phyloP scores from a whole-genome alignment of 1,140 invertebrate species.

The Trichoplusia ni region DNA sequence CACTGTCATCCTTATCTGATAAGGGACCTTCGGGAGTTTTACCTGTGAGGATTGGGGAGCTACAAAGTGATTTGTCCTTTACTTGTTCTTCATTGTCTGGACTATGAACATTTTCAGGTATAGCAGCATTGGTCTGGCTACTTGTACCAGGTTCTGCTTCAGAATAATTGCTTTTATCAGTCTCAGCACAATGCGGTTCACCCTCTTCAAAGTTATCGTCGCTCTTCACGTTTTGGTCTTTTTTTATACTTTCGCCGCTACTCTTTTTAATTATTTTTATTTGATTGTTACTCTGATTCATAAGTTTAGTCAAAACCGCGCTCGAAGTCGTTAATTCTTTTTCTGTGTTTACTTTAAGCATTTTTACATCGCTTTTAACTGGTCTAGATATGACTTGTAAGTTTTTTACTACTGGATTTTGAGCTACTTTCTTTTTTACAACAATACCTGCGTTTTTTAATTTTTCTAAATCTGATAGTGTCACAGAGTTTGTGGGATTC shows the following conservation, averaged over 20 bases:
- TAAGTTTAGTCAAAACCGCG: slow-evolving; percentile 59
- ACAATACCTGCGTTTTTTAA: slow-evolving; percentile 72
- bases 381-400: not conserved
- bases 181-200: too few relatives aligned
- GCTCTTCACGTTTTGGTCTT: slow-evolving; percentile 23
- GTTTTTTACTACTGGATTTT: slow-evolving; percentile 29
- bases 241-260: slow-evolving; percentile 21
- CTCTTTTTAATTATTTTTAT: slow-evolving; percentile 70
- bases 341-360: slow-evolving; percentile 28
- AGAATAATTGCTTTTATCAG: too few relatives aligned
- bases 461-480: slow-evolving; percentile 62
- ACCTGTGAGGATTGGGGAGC: too few relatives aligned
- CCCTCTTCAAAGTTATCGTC: not conserved
- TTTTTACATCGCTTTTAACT: slow-evolving; percentile 5
- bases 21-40: too few relatives aligned
- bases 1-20: too few relatives aligned
- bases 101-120: too few relatives aligned
- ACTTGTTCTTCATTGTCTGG: too few relatives aligned
- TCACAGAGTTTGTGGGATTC: slow-evolving; percentile 33
- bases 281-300: slow-evolving; percentile 65
- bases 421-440: slow-evolving; percentile 58
- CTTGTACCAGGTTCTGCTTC: not conserved
- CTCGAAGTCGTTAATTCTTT: slow-evolving; percentile 22
- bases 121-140: too few relatives aligned
- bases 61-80: too few relatives aligned